Base-by-base conservation (phyloP, 2,113 vertebrate genomes). In the Felis catus region DNA sequence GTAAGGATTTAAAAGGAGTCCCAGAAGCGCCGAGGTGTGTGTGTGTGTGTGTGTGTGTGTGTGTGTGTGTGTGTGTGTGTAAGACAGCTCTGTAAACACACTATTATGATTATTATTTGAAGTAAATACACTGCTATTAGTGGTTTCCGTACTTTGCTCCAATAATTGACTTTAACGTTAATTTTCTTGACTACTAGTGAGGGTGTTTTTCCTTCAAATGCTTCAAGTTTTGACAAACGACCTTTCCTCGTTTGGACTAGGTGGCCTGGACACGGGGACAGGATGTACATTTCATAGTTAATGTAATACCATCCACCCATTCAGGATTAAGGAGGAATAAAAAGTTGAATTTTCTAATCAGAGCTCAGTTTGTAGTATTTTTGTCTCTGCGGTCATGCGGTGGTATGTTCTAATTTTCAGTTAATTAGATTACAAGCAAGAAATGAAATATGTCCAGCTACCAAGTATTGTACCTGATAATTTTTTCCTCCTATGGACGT, bases 51-150 rank as follows among this genome's bases (percentile, higher is more conserved):
- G 1, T 55, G 25, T 27, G 25, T 63, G 25, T 63, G 61, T 63
- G 61, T 63, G 61, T 63, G 61, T 65, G 63, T 65, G 63, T 93
- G 63, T 76, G 41, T 76, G 74, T 41, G 90, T 88, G 94, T 96
- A 29, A 83, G 98, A 98, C 96, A 98, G 97, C 95, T 98, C 97
- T 98, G 98, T 98, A 98, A 99, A 98, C 98, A 99, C 98, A 96
- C 97, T 97, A 92, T 97, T 94, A 91, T 98, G 94, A 94, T 98
- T 94, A 90, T 97, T 98, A 96, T 98, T 96, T 98, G 96, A 97
- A 98, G 96, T 93, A 98, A 97, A 97, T 96, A 89, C 81, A 93
- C 76, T 89, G 88, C 78, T 94, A 94, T 94, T 97, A 97, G 94
- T 97, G 97, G 91, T 95, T 97, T 97, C 63, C 18, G 48, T 98